These are phyloP conservation scores for Strigops habroptila DNA, from an alignment of 2,113 vertebrate species.

Conservation along the genomic window DNA sequence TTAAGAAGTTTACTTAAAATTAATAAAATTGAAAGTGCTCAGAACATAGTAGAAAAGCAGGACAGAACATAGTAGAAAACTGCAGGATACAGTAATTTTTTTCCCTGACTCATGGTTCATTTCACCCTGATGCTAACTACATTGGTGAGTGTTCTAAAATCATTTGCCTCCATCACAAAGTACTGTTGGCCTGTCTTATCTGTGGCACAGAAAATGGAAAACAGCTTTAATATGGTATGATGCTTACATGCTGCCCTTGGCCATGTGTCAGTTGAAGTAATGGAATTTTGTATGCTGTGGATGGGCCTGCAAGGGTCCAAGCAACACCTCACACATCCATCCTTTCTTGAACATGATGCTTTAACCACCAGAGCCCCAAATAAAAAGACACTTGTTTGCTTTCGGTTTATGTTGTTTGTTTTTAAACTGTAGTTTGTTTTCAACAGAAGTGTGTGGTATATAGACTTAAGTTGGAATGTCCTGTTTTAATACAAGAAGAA, in stretches of 20 bases:
- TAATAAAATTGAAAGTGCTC: neutral
- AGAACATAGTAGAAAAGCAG: neutral
- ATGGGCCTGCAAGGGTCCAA: neutral
- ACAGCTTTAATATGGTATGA: neutral
- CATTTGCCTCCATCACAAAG: neutral
- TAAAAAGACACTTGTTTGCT: neutral
- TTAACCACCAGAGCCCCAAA: neutral
- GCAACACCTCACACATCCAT: neutral
- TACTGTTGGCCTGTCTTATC: neutral
- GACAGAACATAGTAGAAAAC: neutral
- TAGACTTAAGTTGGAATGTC: slow-evolving; percentile 2
- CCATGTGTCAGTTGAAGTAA: neutral
- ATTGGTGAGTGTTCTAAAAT: neutral
- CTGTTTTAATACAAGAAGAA: slow-evolving; percentile 35
- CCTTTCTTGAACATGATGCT: neutral
- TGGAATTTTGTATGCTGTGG: neutral
- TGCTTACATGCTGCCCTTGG: neutral
- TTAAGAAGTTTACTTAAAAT: neutral
- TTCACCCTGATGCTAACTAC: neutral
- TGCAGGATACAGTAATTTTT: neutral
- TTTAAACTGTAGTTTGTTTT: neutral
- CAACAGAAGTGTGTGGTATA: neutral
- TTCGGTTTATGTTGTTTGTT: neutral
- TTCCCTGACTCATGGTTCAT: neutral
- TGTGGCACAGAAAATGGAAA: neutral